Evolutionary conservation across 2,113 vertebrate genomes (phyloP).

Genomic region (Mormoops blainvillei): DNA sequence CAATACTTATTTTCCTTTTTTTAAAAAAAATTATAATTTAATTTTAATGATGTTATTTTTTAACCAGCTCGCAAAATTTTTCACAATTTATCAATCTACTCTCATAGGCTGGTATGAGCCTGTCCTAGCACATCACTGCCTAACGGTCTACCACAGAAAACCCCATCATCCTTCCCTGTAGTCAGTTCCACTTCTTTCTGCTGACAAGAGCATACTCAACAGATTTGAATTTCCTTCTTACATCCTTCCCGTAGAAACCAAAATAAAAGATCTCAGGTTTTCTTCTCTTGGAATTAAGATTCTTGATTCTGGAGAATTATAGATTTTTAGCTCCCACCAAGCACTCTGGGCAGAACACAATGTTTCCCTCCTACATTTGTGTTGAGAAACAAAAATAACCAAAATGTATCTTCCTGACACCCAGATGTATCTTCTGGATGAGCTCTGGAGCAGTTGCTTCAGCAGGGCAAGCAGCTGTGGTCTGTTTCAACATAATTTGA

Average conservation of each 20-base stretch:
- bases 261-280: slow-evolving; percentile 1
- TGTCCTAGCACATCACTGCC: too few relatives aligned
- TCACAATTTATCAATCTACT: neutral
- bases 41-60: neutral
- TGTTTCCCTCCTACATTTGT: slow-evolving; percentile 23
- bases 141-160: neutral
- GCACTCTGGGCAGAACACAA: neutral
- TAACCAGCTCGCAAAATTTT: neutral
- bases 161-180: neutral
- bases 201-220: neutral
- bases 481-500: slow-evolving; percentile 84
- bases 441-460: slow-evolving; percentile 75
- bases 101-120: neutral
- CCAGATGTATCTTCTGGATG: slow-evolving; percentile 71
- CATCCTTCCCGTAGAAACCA: neutral
- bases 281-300: neutral
- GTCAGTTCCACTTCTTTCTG: neutral
- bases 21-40: neutral
- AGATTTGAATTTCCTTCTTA: slow-evolving; percentile 16
- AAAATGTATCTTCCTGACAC: slow-evolving; percentile 76
- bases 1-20: neutral
- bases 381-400: slow-evolving; percentile 48
- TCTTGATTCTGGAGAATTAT: neutral
- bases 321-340: slow-evolving; percentile 9
- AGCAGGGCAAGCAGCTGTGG: slow-evolving; percentile 82